These are phyloP conservation scores for Oscheius sp. DNA, from an alignment of 2,888 invertebrate species.

Conservation along the genomic window DNA sequence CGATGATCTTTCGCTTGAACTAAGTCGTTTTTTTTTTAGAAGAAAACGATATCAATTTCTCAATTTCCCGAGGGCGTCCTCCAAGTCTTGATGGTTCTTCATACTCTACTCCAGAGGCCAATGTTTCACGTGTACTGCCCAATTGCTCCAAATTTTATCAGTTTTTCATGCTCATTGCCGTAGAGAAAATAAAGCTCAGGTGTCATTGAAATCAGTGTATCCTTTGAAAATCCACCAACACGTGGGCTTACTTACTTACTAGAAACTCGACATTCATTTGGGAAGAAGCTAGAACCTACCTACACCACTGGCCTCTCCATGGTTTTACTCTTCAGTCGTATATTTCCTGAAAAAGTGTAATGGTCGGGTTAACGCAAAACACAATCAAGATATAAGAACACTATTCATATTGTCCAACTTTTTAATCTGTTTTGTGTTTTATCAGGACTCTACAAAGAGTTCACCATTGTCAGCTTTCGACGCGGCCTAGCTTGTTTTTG, in stretches of 20 bases:
- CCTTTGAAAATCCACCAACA: neutral
- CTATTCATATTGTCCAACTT: too few species aligned
- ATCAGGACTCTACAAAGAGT: too few species aligned
- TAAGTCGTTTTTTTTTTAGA: constrained; percentile 43
- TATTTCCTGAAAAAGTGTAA: too few species aligned
- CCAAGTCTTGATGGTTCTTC: constrained; percentile 52
- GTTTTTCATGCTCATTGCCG: constrained; percentile 33
- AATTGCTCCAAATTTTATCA: constrained; percentile 30
- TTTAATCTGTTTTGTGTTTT: too few species aligned
- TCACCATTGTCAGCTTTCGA: too few species aligned
- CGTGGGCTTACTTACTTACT: neutral
- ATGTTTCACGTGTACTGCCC: constrained; percentile 34
- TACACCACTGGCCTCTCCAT: neutral
- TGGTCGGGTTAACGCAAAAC: too few species aligned
- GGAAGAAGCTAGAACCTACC: constrained; percentile 1
- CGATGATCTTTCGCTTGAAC: neutral
- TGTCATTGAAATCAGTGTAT: neutral
- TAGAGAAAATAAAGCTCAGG: constrained; percentile 35
- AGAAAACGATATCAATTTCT: constrained; percentile 70
- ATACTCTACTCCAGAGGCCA: constrained; percentile 1
- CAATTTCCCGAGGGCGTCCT: constrained; percentile 68
- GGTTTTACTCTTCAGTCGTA: too few species aligned
- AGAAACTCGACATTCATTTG: neutral
- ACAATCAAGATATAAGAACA: too few species aligned
- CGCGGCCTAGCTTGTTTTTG: too few species aligned